phyloP scores from a whole-genome alignment of 2,888 invertebrate species.

The Watsonalla cultraria region DNA sequence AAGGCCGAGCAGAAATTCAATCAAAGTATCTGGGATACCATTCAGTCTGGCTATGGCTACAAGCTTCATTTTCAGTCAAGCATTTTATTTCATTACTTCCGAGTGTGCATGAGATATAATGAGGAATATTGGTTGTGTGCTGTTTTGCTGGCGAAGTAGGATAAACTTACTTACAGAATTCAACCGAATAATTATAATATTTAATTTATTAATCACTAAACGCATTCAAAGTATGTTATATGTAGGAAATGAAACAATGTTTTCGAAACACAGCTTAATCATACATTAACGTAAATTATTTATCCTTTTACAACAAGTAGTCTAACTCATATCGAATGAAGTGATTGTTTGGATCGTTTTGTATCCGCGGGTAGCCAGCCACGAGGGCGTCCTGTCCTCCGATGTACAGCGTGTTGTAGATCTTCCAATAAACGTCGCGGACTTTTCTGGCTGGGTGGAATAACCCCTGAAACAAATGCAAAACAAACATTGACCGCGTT shows the following conservation, averaged over 20 bases:
- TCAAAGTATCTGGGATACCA: too few species aligned
- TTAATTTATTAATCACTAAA: too few species aligned
- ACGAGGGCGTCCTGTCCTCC: slow-evolving; percentile 99
- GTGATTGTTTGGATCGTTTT: slow-evolving; percentile 96
- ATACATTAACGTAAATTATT: slow-evolving; percentile 5
- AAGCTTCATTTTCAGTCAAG: too few species aligned
- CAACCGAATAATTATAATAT: too few species aligned
- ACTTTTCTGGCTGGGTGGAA: slow-evolving; percentile 99
- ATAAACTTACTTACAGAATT: too few species aligned
- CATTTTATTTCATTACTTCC: too few species aligned
- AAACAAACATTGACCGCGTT: not conserved
- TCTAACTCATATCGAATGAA: slow-evolving; percentile 96
- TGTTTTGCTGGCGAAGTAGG: too few species aligned
- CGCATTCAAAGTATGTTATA: not conserved
- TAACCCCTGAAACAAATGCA: slow-evolving; percentile 84
- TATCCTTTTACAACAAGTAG: slow-evolving; percentile 85
- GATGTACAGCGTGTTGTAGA: slow-evolving; percentile 99
- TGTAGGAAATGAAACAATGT: not conserved
- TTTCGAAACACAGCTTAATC: slow-evolving; percentile 15
- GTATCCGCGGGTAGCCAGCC: slow-evolving; percentile 97
- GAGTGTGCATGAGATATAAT: too few species aligned
- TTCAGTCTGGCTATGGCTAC: too few species aligned
- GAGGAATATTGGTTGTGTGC: too few species aligned
- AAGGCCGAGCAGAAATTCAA: too few species aligned
- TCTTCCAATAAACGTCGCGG: slow-evolving; percentile 99